Base-by-base conservation (phyloP, 2,797 vertebrate species). In the Lepus oiostolus region DNA sequence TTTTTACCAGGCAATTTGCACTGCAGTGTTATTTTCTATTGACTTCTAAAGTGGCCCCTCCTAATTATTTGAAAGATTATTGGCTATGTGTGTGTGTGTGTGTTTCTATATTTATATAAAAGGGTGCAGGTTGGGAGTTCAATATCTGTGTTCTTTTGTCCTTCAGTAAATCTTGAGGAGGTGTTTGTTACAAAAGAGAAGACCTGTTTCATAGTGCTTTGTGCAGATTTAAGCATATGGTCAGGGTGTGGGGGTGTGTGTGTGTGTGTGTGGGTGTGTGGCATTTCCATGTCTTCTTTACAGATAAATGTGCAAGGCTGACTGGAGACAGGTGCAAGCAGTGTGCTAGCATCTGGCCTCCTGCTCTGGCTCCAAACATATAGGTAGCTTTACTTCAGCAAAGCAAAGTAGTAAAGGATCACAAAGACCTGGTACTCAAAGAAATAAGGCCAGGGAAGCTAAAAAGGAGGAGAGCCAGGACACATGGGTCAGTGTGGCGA, bases 271-370 rank as follows among this genome's bases (percentile, higher is more conserved):
- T 38, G 47, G 42, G 10, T n/a, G 82, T 72, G 75, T 42, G 54
- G 7, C 22, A 13, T 72, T 80, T 35, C 58, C 65, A n/a, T 28
- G 67, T 52, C 70, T 85, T 67, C 67, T 81, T 91, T 77, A 80
- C 28, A 96, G 92, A 92, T 86, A 96, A 96, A 85, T 90, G 84
- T 91, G 84, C 63, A 50, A 87, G 52, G 85, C 86, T 87, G 90
- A 80, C 85, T 93, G 77, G 85, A 96, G 88, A 96, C 97, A 97
- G 97, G 96, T 97, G 92, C 86, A 22, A 92, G 84, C 82, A 26
- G 65, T 79, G 76, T 71, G 83, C 35, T 77, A 91, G 95, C 97
- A 97, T 96, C 97, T 97, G 97, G 95, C 92, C 88, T 85, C 79
- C 65, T 85, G 62, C 94, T 90, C 81, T n/a, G 88, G 80, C 88